Percentiles rank a stretch among this genome's conserved stretches.
Evolutionary conservation across 2,888 invertebrate genomes (phyloP).

Genomic region (Muschampia plurimacula): DNA sequence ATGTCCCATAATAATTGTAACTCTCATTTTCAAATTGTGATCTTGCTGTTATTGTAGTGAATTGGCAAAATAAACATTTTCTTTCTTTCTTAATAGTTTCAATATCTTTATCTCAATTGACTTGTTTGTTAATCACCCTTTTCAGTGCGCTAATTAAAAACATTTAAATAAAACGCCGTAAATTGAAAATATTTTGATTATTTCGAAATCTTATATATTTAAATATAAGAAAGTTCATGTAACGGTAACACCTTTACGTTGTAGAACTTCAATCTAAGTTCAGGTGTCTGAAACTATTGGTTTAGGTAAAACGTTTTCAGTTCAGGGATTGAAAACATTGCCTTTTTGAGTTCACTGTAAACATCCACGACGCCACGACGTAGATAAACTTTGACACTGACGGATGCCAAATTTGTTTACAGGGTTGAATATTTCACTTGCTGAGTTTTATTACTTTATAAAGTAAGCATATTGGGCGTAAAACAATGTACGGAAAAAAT

Average conservation of each 20-base stretch:
- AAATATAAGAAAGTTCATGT: background rate
- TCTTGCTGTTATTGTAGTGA: no score
- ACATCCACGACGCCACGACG: constrained; percentile 50
- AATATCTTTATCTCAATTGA: no score
- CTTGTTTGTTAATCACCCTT: no score
- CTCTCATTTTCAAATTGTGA: no score
- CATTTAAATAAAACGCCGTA: no score
- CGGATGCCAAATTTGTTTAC: constrained; percentile 25
- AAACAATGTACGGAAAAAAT: background rate
- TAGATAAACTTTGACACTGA: constrained; percentile 32
- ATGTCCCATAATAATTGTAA: no score
- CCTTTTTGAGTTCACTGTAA: constrained; percentile 61
- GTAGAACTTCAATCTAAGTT: constrained; percentile 7
- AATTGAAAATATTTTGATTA: no score
- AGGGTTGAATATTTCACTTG: constrained; percentile 32
- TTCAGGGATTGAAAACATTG: constrained; percentile 60
- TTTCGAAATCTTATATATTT: no score
- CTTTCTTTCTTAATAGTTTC: no score
- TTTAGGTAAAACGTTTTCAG: constrained; percentile 62
- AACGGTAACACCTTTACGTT: background rate
- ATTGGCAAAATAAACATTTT: no score
- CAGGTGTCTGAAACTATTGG: constrained; percentile 54
- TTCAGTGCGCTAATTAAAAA: no score
- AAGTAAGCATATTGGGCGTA: background rate
- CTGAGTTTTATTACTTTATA: constrained; percentile 9